Conservation (phyloP, 2,888 invertebrate genomes). For the Chymomyza fuscimana region DNA sequence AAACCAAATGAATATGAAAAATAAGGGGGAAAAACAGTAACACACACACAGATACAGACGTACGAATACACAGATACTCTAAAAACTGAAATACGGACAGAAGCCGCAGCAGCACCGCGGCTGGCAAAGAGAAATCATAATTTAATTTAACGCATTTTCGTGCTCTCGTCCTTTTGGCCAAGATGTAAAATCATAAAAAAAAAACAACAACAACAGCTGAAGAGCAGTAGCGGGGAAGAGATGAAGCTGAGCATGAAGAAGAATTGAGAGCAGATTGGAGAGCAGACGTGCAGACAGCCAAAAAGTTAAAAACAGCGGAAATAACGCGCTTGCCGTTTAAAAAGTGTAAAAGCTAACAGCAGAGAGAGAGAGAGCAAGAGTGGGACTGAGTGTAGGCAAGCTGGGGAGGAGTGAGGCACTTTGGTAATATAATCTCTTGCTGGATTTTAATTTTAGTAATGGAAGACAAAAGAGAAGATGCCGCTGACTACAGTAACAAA, state of each 20-base stretch:
- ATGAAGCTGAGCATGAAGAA: constrained; percentile 9
- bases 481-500: background rate
- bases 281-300: background rate
- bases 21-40: constrained; percentile 43
- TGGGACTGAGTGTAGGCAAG: constrained; percentile 21
- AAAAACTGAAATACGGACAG: constrained; percentile 7
- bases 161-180: constrained; percentile 32
- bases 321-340: constrained; percentile 65
- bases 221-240: background rate
- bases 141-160: constrained; percentile 72
- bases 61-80: too few relatives aligned
- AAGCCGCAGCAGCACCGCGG: background rate
- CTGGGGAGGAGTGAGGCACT: constrained; percentile 57
- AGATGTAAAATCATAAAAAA: constrained; percentile 45
- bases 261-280: constrained; percentile 3
- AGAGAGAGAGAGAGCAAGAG: constrained; percentile 11
- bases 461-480: constrained; percentile 67
- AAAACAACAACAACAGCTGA: constrained; percentile 20
- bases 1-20: constrained; percentile 57
- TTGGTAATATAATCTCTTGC: constrained; percentile 71
- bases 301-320: constrained; percentile 60
- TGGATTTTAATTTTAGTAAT: constrained; percentile 74
- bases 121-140: constrained; percentile 60
- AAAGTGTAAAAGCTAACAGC: constrained; percentile 64
- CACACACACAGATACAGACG: constrained; percentile 23